phyloP scores from a whole-genome alignment of 1,140 invertebrate genomes.

The Eciton burchellii region DNA sequence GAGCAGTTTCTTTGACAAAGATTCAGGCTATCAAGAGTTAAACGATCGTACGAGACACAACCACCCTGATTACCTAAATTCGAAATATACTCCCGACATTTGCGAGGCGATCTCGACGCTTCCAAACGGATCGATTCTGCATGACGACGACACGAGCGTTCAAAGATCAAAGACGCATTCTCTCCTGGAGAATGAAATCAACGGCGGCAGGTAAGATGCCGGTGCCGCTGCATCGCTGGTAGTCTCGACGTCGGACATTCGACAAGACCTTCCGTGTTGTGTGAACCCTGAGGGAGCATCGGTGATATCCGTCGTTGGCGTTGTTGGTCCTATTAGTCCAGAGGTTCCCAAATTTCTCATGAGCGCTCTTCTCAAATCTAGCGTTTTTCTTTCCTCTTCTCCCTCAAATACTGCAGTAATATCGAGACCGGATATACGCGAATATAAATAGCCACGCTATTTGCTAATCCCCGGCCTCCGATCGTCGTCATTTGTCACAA shows the following conservation, averaged over 20 bases:
- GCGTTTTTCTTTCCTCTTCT: neutral
- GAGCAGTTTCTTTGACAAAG: neutral
- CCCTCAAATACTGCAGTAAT: neutral
- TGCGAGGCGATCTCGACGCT: conserved; percentile 40
- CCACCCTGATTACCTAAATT: conserved; percentile 63
- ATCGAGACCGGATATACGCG: neutral
- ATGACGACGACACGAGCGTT: neutral
- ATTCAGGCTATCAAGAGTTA: conserved; percentile 39
- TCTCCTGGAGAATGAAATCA: conserved; percentile 22
- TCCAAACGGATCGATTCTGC: conserved; percentile 54
- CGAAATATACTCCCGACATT: conserved; percentile 15
- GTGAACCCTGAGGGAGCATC: conserved; percentile 49
- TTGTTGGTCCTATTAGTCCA: conserved; percentile 59
- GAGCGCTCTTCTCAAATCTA: neutral
- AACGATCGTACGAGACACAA: conserved; percentile 26
- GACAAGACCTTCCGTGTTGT: conserved; percentile 26
- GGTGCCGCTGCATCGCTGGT: no score
- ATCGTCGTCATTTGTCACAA: neutral
- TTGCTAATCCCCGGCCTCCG: no score
- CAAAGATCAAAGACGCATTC: conserved; percentile 49
- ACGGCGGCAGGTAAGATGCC: neutral
- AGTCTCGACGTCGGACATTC: conserved; percentile 28
- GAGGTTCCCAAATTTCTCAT: conserved; percentile 35
- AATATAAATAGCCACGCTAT: neutral
- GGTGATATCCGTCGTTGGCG: conserved; percentile 38